Evolutionary conservation across 2,797 vertebrate species (phyloP).

Genomic region (Salmo trutta): DNA sequence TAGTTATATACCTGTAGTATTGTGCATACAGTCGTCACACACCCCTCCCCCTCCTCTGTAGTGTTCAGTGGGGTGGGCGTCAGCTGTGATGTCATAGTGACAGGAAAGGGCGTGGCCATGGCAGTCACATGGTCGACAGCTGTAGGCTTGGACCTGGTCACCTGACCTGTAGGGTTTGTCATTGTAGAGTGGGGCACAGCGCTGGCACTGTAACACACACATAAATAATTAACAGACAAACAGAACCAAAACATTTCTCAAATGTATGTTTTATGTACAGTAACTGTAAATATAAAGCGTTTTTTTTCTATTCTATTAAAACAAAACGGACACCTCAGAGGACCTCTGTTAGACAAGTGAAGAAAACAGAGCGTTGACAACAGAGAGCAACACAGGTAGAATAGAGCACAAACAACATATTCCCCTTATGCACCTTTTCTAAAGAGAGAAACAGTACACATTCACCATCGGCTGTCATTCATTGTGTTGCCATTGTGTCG

Average conservation of each 20-base stretch:
- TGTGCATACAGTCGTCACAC: slow-evolving; percentile 86
- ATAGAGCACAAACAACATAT: neutral
- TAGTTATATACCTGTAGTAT: slow-evolving; percentile 80
- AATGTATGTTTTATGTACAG: neutral
- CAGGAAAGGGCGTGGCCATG: slow-evolving; percentile 83
- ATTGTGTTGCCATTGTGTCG: neutral
- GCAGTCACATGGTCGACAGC: slow-evolving; percentile 86
- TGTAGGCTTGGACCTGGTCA: slow-evolving; percentile 82
- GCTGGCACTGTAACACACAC: slow-evolving; percentile 77
- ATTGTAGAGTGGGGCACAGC: slow-evolving; percentile 85
- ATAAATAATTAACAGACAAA: neutral
- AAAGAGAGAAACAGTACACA: neutral
- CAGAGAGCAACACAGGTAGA: neutral
- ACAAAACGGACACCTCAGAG: neutral
- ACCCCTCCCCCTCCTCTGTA: slow-evolving; percentile 84
- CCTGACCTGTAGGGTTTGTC: slow-evolving; percentile 89
- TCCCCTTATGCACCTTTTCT: too few relatives aligned
- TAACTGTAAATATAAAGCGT: neutral
- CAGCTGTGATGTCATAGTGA: slow-evolving; percentile 79
- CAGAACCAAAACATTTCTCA: too few relatives aligned
- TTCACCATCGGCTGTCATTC: too few relatives aligned
- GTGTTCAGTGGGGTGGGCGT: slow-evolving; percentile 83
- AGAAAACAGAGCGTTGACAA: neutral
- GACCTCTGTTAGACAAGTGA: neutral
- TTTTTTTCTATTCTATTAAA: neutral